Evolutionary conservation across 2,888 invertebrate species (phyloP).

Genomic region (Ligdia adustata): DNA sequence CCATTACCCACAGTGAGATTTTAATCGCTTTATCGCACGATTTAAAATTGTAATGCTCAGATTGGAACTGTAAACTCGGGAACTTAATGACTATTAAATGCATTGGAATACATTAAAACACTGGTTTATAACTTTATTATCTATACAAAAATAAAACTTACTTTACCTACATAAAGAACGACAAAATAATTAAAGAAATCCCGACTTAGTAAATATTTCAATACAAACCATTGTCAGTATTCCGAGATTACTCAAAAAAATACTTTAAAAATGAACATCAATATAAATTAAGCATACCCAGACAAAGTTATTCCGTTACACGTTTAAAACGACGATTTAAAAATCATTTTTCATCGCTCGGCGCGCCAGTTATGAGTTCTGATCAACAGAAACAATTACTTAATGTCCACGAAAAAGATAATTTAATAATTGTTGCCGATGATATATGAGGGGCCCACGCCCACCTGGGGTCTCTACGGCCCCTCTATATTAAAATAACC

Average conservation of each 20-base stretch:
- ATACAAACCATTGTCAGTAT: slow-evolving; percentile 5
- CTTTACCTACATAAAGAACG: slow-evolving; percentile 2
- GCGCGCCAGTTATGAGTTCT: slow-evolving; percentile 65
- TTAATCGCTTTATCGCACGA: slow-evolving; percentile 15
- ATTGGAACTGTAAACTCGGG: slow-evolving; percentile 16
- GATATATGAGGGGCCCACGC: slow-evolving; percentile 76
- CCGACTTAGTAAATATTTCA: slow-evolving; percentile 11
- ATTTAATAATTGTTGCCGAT: slow-evolving; percentile 82
- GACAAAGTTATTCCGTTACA: slow-evolving; percentile 59
- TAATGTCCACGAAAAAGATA: slow-evolving; percentile 83
- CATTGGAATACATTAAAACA: slow-evolving; percentile 20
- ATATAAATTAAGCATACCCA: slow-evolving; percentile 46
- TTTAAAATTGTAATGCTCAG: slow-evolving; percentile 25
- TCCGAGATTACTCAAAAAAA: slow-evolving; percentile 6
- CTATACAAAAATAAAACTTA: slow-evolving; percentile 4
- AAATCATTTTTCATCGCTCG: slow-evolving; percentile 64
- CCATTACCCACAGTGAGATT: slow-evolving; percentile 21
- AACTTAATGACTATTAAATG: slow-evolving; percentile 22
- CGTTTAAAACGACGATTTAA: slow-evolving; percentile 61
- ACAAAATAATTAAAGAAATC: not conserved
- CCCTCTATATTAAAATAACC: slow-evolving; percentile 74
- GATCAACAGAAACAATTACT: slow-evolving; percentile 78
- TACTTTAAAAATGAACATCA: slow-evolving; percentile 18
- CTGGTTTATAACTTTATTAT: slow-evolving; percentile 17
- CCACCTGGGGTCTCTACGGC: slow-evolving; percentile 77